Evolutionary conservation across 1,140 invertebrate genomes (phyloP).

Genomic region (Glossosoma conforme): DNA sequence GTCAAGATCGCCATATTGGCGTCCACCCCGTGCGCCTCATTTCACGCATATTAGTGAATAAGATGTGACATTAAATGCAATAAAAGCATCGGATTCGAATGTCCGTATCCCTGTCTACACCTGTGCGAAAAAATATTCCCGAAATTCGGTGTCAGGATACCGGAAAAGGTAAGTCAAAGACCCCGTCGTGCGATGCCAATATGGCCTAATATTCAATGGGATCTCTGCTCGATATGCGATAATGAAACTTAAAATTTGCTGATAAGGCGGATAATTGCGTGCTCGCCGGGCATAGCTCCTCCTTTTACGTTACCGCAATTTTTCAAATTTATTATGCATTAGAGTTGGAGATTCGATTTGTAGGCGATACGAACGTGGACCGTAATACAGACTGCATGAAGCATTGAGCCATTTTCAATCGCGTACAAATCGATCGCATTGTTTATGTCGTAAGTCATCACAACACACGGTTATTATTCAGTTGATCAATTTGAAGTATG

Average conservation of each 20-base stretch:
- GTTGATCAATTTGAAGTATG: no score
- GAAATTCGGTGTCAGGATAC: no score
- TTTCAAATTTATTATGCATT: constrained; percentile 28
- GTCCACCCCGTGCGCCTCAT: constrained; percentile 7
- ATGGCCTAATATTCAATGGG: constrained; percentile 54
- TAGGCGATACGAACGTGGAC: no score
- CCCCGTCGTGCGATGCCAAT: constrained; percentile 49
- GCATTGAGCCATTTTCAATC: no score
- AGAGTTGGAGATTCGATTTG: no score
- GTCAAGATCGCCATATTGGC: constrained; percentile 22
- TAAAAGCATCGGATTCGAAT: no score
- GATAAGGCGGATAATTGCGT: constrained; percentile 56
- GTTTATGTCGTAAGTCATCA: no score
- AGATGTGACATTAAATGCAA: constrained; percentile 11
- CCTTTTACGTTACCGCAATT: constrained; percentile 26
- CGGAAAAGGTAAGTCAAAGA: constrained; percentile 50
- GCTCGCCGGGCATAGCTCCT: constrained; percentile 22
- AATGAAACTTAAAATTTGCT: constrained; percentile 53
- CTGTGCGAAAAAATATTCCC: no score
- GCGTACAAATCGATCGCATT: no score
- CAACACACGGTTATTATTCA: no score
- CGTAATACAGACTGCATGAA: no score
- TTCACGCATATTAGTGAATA: constrained; percentile 19
- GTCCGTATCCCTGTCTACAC: no score
- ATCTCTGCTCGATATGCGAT: constrained; percentile 53